A percentile compares a stretch with the other conserved stretches of the same genome.
These are phyloP conservation scores for Tyrophagus putrescentiae DNA, from an alignment of 1,140 invertebrate species.

Conservation along the genomic window DNA sequence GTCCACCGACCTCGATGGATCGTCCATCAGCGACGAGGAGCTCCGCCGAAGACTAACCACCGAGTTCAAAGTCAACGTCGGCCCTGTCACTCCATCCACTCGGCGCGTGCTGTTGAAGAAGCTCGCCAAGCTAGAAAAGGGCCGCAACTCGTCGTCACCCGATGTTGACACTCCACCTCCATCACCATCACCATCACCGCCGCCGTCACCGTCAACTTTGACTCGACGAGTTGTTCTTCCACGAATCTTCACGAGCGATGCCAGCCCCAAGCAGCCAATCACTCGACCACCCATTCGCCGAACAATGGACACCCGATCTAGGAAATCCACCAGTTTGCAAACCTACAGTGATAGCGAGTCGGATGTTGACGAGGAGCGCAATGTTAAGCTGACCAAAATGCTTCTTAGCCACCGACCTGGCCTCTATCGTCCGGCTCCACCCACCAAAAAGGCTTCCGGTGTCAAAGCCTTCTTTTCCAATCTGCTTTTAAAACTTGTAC, in stretches of 20 bases:
- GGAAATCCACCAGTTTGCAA: background rate
- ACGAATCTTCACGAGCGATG: constrained; percentile 1
- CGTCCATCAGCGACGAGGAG: constrained; percentile 9
- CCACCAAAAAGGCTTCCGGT: background rate
- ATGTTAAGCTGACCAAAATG: background rate
- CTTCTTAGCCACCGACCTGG: constrained; percentile 15
- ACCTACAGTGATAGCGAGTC: constrained; percentile 21
- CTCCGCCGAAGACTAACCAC: background rate
- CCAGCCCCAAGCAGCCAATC: background rate
- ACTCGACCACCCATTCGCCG: constrained; percentile 16
- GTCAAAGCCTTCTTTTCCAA: background rate
- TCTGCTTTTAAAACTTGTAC: background rate
- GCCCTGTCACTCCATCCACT: constrained; percentile 18
- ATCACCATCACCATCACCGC: background rate
- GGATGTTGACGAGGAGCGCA: constrained; percentile 10
- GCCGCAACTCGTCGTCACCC: background rate
- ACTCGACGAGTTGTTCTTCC: constrained; percentile 13
- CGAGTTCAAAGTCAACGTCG: background rate
- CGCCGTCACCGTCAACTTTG: background rate
- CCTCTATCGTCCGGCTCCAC: background rate
- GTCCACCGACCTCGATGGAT: background rate
- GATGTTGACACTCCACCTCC: background rate
- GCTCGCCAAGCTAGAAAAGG: constrained; percentile 1
- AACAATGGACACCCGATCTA: background rate
- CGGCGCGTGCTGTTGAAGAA: constrained; percentile 12